Evolutionary conservation across 92 coral and sea anemone species (phyloP), one percentile per base, ranked within the genome.

Genomic region (Chrysogorgia sp.): DNA sequence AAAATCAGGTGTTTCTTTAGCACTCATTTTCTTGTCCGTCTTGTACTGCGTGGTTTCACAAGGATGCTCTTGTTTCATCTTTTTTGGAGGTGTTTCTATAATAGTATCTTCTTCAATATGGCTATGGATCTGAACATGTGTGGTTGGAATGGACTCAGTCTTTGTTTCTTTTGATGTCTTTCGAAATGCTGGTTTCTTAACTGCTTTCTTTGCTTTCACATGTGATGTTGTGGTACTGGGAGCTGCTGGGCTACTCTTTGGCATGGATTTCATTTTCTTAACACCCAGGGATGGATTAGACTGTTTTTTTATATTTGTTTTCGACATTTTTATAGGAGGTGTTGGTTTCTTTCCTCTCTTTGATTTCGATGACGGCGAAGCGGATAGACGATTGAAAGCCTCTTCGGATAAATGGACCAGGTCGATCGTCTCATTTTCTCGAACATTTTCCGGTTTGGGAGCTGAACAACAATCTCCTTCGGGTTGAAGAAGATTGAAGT

Each of bases 1-100:
- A 84, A 84, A 84, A 22, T 86, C 47, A 21, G 82, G 59, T 52
- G 90, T 40, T 12, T 56, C 30, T 28, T 56, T 17, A 22, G 10
- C 30, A 12, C 30, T 56, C 0, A 28, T 20, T 28, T n/a, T n/a
- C n/a, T n/a, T n/a, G n/a, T n/a, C n/a, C n/a, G n/a, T n/a, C n/a
- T n/a, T n/a, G n/a, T 0, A 28, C 10, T 28, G 30, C 30, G 20
- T 56, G 24, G 26, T 9, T 28, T 20, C 62, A 56, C 20, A 23
- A 13, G 20, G 62, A 20, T 20, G 24, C 10, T 56, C 24, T 56
- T 20, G 1, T 1, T 28, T 56, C 30, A 20, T 12, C 19, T 56
- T 56, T 5, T 28, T 56, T 56, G 62, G 24, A 56, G 24, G 62
- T 28, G 12, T 56, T 56, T 56, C 3, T 28, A 12, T 13, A 12